Evolutionary conservation across 2,888 invertebrate species (phyloP).

Genomic region (Apamea anceps): DNA sequence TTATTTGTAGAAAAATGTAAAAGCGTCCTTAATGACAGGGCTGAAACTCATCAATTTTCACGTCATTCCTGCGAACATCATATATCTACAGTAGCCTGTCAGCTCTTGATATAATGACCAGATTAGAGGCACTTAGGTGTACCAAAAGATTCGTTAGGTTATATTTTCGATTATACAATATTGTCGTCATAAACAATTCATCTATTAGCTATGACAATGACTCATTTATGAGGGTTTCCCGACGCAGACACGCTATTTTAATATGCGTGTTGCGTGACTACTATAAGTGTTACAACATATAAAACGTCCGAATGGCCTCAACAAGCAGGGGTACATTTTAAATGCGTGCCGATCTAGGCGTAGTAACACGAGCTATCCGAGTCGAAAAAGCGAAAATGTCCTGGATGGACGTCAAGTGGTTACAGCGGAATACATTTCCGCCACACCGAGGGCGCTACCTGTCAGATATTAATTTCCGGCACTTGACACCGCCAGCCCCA

Average conservation of each 20-base stretch:
- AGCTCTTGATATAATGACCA: constrained; percentile 28
- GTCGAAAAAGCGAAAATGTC: constrained; percentile 28
- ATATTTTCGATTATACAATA: constrained; percentile 40
- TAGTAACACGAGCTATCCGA: constrained; percentile 12
- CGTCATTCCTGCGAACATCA: constrained; percentile 36
- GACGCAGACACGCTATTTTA: constrained; percentile 49
- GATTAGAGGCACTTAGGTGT: constrained; percentile 14
- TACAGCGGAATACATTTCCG: constrained; percentile 70
- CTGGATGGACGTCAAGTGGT: constrained; percentile 61
- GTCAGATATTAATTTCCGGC: constrained; percentile 87
- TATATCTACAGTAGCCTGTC: constrained; percentile 26
- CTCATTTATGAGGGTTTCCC: constrained; percentile 58
- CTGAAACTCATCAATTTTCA: constrained; percentile 58
- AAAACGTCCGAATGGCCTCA: constrained; percentile 26
- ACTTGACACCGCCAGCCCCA: constrained; percentile 75
- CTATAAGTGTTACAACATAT: constrained; percentile 48
- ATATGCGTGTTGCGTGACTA: constrained; percentile 56
- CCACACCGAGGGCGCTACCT: constrained; percentile 73
- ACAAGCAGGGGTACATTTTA: constrained; percentile 40
- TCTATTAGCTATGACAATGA: constrained; percentile 48
- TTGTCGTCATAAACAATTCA: constrained; percentile 43
- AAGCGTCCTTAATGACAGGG: constrained; percentile 61
- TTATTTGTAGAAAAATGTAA: no score
- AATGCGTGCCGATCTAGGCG: constrained; percentile 12
- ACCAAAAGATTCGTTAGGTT: constrained; percentile 11